These are phyloP conservation scores for Caenorhabditis auriculariae DNA, from an alignment of 2,888 invertebrate genomes.

Conservation along the genomic window DNA sequence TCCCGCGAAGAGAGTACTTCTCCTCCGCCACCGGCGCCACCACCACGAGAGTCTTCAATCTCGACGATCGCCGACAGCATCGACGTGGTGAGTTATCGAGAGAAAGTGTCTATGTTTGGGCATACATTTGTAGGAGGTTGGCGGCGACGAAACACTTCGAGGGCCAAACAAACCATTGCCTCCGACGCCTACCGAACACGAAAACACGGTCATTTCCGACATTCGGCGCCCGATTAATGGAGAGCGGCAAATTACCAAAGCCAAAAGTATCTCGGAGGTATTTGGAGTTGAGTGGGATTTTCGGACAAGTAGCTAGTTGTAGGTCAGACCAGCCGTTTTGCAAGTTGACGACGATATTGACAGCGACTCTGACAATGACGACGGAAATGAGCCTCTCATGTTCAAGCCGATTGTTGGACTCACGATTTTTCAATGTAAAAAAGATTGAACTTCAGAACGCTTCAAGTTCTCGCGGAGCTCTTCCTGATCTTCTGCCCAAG, in stretches of 20 bases:
- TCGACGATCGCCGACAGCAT: conserved; percentile 22
- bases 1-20: conserved; percentile 38
- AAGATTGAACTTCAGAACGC: conserved; percentile 12
- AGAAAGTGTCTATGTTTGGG: conserved; percentile 1
- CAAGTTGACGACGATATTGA: conserved; percentile 24
- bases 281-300: background rate
- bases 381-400: conserved; percentile 29
- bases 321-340: conserved; percentile 24
- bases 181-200: conserved; percentile 83
- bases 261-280: conserved; percentile 54
- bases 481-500: conserved; percentile 48
- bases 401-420: conserved; percentile 31
- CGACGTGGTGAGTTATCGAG: conserved; percentile 23
- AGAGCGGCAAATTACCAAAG: conserved; percentile 45
- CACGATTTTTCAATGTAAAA: background rate
- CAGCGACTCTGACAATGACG: conserved; percentile 26
- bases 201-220: conserved; percentile 32
- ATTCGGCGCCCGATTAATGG: conserved; percentile 22
- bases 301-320: background rate
- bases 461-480: conserved; percentile 33
- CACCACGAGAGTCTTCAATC: conserved; percentile 61
- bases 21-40: conserved; percentile 63
- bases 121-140: conserved; percentile 19
- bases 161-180: conserved; percentile 85
- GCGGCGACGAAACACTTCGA: conserved; percentile 48